Evolutionary conservation across 1,140 invertebrate genomes (phyloP), one percentile per base, ranked within the genome.

Genomic region (Lepidurus apus): DNA sequence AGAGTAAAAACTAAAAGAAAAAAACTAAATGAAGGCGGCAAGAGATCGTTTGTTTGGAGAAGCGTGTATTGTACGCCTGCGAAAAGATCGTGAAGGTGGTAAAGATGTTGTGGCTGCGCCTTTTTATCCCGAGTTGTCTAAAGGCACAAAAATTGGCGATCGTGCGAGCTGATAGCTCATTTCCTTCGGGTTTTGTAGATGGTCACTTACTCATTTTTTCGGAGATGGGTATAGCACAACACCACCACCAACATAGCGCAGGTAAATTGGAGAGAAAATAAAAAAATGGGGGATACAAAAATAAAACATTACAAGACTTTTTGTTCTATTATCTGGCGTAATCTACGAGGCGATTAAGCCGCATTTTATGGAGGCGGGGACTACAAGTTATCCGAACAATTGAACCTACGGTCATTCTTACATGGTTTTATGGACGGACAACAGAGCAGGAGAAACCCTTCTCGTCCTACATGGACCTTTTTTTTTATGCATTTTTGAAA

Each of bases 321-420:
- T 65, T 65, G 53, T 65, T 65, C 53, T 65, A 65, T 65, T 65
- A 65, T 65, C 53, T 65, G 53, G n/a, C 21, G 21, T 65, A 65
- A 65, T 65, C 53, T 65, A 65, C 21, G 53, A 65, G 17, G 53
- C 53, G 53, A 65, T 65, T 65, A 65, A 65, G 53, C 53, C 21
- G 53, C 53, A 65, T 65, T 65, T 65, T 65, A 65, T 65, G 53
- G 53, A 65, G 53, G 53, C 53, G 53, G 53, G 53, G 53, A 65
- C 53, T 65, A 65, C 53, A 65, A 65, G 53, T 65, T 65, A 13
- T 65, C 13, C 53, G 53, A 65, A 65, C 53, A 65, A 65, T 65
- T 65, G 53, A 65, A 65, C 53, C 53, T 65, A 65, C 53, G 53
- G 53, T 65, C 53, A 65, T 65, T 65, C 53, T 65, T 65, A 65